A percentile compares a stretch with the other conserved stretches of the same genome.
These are phyloP conservation scores for Petroica traversi DNA, from an alignment of 2,113 vertebrate genomes.

Conservation along the genomic window DNA sequence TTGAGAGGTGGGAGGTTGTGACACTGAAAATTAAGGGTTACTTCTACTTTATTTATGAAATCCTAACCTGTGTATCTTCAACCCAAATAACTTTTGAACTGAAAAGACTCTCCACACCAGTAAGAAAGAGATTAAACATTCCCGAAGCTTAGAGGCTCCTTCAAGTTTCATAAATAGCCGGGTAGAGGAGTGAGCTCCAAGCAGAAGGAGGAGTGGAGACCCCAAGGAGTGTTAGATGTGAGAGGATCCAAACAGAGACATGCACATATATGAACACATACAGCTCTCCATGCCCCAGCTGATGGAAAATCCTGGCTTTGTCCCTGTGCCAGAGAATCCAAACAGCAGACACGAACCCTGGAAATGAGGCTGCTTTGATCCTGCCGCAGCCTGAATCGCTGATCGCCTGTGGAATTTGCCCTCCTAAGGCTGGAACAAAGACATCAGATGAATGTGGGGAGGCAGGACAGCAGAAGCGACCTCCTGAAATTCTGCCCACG, in stretches of 20 bases:
- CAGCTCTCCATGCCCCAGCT: not conserved
- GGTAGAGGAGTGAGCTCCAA: not conserved
- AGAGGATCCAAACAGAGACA: not conserved
- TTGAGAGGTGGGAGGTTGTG: not conserved
- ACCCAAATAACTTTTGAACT: not conserved
- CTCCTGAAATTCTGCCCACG: not conserved
- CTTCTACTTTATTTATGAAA: not conserved
- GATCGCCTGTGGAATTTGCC: constrained; percentile 48
- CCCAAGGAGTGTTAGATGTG: not conserved
- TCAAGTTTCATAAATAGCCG: not conserved
- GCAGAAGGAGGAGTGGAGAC: not conserved
- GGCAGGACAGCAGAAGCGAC: not conserved
- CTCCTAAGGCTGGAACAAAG: constrained; percentile 46
- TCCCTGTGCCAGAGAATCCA: not conserved
- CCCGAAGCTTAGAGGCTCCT: not conserved
- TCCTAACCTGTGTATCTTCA: not conserved
- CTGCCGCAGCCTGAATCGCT: not conserved
- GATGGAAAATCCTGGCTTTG: constrained; percentile 15
- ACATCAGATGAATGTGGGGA: not conserved
- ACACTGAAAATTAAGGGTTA: not conserved
- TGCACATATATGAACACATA: accelerated
- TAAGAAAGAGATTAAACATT: not conserved
- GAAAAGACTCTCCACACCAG: not conserved
- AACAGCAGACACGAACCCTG: not conserved
- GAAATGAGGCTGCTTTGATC: constrained; percentile 40